Evolutionary conservation across 2,888 invertebrate genomes (phyloP).

Genomic region (Tipula helvola): DNA sequence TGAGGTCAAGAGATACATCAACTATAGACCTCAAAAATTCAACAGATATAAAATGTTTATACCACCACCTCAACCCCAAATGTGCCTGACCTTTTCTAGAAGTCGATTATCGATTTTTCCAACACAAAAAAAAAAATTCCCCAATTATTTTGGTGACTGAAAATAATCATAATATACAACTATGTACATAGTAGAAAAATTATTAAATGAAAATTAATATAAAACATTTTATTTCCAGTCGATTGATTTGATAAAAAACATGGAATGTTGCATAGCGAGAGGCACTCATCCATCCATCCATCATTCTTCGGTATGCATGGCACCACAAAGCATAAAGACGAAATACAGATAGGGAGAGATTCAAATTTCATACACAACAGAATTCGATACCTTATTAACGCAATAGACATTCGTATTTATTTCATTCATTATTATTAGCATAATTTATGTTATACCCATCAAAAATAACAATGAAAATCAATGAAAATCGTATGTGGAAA

Average conservation of each 20-base stretch:
- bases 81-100: background rate
- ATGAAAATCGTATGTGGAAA: background rate
- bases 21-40: background rate
- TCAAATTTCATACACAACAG: background rate
- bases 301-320: background rate
- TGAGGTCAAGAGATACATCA: background rate
- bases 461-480: background rate
- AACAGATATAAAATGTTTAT: background rate
- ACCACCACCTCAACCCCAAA: background rate
- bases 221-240: background rate
- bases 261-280: background rate
- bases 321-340: background rate
- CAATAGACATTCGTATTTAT: background rate
- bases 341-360: background rate
- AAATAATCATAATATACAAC: background rate
- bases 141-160: background rate
- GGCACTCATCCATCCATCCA: background rate
- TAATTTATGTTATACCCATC: background rate
- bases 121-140: background rate
- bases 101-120: background rate
- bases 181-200: too few species aligned
- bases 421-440: background rate
- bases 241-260: background rate
- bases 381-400: background rate
- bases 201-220: background rate